Percentiles rank a stretch among this genome's conserved stretches.
Evolutionary conservation across 2,888 invertebrate genomes (phyloP).

Genomic region (Digitonthophagus gazella): DNA sequence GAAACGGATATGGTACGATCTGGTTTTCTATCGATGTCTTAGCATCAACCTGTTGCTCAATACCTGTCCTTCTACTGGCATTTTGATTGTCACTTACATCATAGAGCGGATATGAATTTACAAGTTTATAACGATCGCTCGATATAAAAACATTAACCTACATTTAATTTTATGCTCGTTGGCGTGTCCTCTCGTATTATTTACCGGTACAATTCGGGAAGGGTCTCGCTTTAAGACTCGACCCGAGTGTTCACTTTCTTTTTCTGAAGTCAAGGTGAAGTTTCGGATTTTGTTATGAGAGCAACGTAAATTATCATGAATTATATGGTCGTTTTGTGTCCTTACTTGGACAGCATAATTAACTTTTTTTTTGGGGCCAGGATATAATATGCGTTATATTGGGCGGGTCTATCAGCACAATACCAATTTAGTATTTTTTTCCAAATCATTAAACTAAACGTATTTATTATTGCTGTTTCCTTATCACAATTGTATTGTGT

Average conservation of each 20-base stretch:
- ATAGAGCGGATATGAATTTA: not conserved
- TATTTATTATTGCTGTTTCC: too few species aligned
- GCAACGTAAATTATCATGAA: not conserved
- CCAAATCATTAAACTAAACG: too few species aligned
- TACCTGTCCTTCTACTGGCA: not conserved
- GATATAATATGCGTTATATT: not conserved
- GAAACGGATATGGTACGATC: not conserved
- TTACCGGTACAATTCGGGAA: not conserved
- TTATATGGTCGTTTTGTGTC: not conserved
- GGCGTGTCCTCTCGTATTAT: not conserved
- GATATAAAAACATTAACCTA: not conserved
- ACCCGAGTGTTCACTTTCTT: not conserved
- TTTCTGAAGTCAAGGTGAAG: not conserved
- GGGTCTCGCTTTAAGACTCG: not conserved
- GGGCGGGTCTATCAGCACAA: too few species aligned
- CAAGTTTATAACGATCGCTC: not conserved
- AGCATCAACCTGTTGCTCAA: not conserved
- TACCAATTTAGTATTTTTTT: too few species aligned
- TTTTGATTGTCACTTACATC: not conserved
- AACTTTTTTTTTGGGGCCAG: not conserved
- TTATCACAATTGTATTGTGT: too few species aligned
- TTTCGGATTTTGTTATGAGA: not conserved
- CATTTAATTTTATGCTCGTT: not conserved
- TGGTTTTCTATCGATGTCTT: not conserved
- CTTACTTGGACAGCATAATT: not conserved